phyloP scores from a whole-genome alignment of 1,140 invertebrate genomes.

The Magallana gigas region DNA sequence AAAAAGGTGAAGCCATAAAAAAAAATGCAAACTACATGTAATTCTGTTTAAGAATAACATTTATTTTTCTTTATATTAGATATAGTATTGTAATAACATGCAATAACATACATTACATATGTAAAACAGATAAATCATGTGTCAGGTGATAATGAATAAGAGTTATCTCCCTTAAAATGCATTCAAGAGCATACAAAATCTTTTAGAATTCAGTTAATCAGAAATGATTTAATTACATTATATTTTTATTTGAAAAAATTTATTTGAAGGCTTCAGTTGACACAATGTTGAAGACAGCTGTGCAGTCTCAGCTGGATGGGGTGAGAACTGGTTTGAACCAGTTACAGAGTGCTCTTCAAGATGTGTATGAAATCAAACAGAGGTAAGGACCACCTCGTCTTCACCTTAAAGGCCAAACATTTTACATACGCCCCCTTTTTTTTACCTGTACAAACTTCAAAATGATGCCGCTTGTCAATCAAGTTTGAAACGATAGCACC shows the following conservation, averaged over 20 bases:
- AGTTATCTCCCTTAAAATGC: constrained; percentile 22
- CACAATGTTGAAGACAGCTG: constrained; percentile 97
- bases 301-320: constrained; percentile 98
- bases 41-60: no score
- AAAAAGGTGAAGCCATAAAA: constrained; percentile 80
- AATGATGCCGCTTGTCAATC: no score
- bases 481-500: no score
- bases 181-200: background rate
- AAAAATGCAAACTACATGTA: no score
- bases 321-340: constrained; percentile 96
- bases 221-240: no score
- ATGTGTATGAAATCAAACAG: constrained; percentile 87
- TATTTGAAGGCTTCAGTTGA: constrained; percentile 94
- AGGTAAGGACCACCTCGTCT: constrained; percentile 81
- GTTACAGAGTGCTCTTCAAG: constrained; percentile 86
- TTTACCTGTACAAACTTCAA: no score
- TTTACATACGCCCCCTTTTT: no score
- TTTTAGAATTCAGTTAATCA: no score
- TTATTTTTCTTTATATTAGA: no score
- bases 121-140: background rate
- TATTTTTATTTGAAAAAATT: background rate
- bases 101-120: no score
- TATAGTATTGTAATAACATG: no score
- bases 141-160: background rate
- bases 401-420: no score